Evolutionary conservation across 2,888 invertebrate species (phyloP).

Genomic region (Lithophane socia): DNA sequence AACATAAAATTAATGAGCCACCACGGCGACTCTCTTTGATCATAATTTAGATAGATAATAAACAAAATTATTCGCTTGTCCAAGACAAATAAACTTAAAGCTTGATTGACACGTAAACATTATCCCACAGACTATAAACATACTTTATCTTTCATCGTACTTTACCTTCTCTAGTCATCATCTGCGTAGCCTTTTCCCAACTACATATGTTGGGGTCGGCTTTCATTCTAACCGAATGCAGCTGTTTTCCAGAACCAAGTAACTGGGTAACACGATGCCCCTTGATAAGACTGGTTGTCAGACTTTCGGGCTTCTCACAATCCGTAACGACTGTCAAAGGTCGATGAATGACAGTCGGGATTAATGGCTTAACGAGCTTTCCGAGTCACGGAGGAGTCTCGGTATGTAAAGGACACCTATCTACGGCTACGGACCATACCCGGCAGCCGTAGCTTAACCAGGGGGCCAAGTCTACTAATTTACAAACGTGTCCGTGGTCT

Average conservation of each 20-base stretch:
- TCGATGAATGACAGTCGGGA: not conserved
- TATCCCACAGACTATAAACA: not conserved
- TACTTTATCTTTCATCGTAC: not conserved
- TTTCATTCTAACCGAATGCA: not conserved
- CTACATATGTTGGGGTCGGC: not conserved
- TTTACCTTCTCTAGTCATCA: no score
- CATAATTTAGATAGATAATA: conserved; percentile 32
- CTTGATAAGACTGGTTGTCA: not conserved
- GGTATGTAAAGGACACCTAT: no score
- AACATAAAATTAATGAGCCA: conserved; percentile 8
- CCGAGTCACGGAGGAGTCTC: no score
- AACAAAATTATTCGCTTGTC: conserved; percentile 16
- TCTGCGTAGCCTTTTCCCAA: not conserved
- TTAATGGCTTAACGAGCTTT: not conserved
- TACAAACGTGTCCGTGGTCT: no score
- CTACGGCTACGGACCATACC: no score
- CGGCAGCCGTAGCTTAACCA: no score
- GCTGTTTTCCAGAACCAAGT: not conserved
- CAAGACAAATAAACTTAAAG: conserved; percentile 1
- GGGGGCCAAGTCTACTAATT: no score
- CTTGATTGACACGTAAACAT: not conserved
- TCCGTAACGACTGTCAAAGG: not conserved
- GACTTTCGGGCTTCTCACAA: not conserved
- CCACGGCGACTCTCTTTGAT: conserved; percentile 30
- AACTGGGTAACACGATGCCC: not conserved